Base-by-base conservation (phyloP, 2,113 vertebrate species). In the Stegostoma tigrinum region DNA sequence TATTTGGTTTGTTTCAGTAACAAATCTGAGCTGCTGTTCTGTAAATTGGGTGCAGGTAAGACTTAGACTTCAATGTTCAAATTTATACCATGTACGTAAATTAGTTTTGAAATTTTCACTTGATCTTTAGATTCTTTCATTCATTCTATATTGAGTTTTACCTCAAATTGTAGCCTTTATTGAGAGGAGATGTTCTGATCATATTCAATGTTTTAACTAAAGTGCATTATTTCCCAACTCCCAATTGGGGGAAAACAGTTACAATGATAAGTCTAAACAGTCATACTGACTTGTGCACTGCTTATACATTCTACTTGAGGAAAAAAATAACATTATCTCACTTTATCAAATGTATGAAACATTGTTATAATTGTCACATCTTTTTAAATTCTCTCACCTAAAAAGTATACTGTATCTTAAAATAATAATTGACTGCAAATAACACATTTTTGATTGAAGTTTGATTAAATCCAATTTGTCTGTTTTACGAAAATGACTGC, bases 331-430 rank as follows among this genome's bases (percentile, higher is more conserved):
- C 12, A 61, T 86, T 90, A 64, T 21, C 48, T 61, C 87, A 64
- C 48, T 19, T 30, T 91, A 91, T 91, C 30, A 91, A n/a, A 91
- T 15, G 34, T 83, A 83, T 1, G 19, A 83, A 83, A 83, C 34
- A 38, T 83, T 83, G 80, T 83, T 83, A 83, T 83, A 17, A 19
- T 45, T 83, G 80, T 38, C 42, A 83, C 45, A 83, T 17, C 38
- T 83, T 83, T 48, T 83, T 83, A 83, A 83, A 91, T 64, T 19
- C 30, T 38, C 19, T 23, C 67, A 70, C 38, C 42, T 67, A 94
- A 68, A 94, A 67, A n/a, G 87, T 90, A 61, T n/a, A 15, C 64
- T 45, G 91, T 94, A 94, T 68, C 5, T 68, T 94, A 42, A 94
- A 94, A 67, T 68, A 21, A 42, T 42, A 45, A 68, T 14, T 34